A percentile compares a stretch with the other conserved stretches of the same genome.
Evolutionary conservation across 2,113 vertebrate genomes (phyloP).

Genomic region (Amazona vittata): DNA sequence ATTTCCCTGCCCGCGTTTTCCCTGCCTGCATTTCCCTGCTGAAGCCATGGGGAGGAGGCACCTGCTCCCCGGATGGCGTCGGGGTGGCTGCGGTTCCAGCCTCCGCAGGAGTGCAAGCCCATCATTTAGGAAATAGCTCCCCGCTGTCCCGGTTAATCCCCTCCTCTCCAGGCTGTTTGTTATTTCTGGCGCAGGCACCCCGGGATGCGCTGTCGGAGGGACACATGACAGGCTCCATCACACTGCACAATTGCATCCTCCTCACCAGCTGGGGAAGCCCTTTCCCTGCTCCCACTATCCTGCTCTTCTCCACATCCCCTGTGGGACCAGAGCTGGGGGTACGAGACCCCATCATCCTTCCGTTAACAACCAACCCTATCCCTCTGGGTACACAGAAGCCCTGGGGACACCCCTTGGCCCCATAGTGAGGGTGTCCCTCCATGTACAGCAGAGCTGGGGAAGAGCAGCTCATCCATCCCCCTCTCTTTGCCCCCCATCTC

Average conservation of each 20-base stretch:
- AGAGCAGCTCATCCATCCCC: background rate
- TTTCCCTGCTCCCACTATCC: background rate
- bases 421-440: background rate
- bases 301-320: background rate
- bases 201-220: background rate
- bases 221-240: slow-evolving; percentile 1
- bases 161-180: slow-evolving; percentile 40
- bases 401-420: background rate
- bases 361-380: rapidly evolving
- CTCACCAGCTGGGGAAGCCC: slow-evolving; percentile 14
- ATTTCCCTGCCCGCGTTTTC: background rate
- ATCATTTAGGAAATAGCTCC: slow-evolving; percentile 18
- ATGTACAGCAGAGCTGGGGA: rapidly evolving
- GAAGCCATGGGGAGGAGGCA: background rate
- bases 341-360: background rate
- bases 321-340: rapidly evolving
- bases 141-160: slow-evolving; percentile 17
- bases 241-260: background rate
- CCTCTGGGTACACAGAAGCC: background rate
- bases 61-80: background rate
- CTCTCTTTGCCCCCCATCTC: background rate
- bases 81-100: background rate
- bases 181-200: background rate
- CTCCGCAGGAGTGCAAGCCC: background rate
- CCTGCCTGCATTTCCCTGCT: rapidly evolving